Conservation (phyloP, 1,140 invertebrate genomes). For the Heliconius melpomene region DNA sequence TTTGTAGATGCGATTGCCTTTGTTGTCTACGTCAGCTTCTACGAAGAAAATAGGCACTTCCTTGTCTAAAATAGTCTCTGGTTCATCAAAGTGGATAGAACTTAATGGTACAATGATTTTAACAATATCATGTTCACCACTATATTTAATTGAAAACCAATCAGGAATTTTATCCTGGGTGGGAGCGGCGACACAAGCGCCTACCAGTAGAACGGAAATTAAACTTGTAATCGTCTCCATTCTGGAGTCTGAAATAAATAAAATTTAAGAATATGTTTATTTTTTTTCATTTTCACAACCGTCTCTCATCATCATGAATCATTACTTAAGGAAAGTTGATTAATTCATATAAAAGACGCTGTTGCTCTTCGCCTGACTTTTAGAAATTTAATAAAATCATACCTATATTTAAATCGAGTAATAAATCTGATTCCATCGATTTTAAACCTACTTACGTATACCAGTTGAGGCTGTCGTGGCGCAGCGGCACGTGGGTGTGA, state of each 20-base stretch:
- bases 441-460: too few species aligned
- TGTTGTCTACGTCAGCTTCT: conserved; percentile 49
- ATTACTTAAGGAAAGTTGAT: too few species aligned
- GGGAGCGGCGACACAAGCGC: conserved; percentile 42
- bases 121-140: conserved; percentile 56
- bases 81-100: conserved; percentile 53
- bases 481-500: too few species aligned
- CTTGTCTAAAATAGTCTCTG: conserved; percentile 23
- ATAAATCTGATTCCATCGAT: too few species aligned
- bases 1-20: conserved; percentile 39
- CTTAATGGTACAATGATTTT: conserved; percentile 60
- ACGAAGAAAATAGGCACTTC: conserved; percentile 50
- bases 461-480: too few species aligned
- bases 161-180: conserved; percentile 41
- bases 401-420: too few species aligned
- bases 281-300: too few species aligned
- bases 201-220: conserved; percentile 28
- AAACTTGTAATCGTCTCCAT: conserved; percentile 28
- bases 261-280: too few species aligned
- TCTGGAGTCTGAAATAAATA: conserved; percentile 33
- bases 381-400: too few species aligned
- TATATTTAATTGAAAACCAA: conserved; percentile 48
- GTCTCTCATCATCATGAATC: too few species aligned
- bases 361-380: too few species aligned
- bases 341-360: too few species aligned